Percentiles rank a stretch among this genome's conserved stretches.
phyloP scores from a whole-genome alignment of 2,797 vertebrate species.

The Chloroceryle inda region DNA sequence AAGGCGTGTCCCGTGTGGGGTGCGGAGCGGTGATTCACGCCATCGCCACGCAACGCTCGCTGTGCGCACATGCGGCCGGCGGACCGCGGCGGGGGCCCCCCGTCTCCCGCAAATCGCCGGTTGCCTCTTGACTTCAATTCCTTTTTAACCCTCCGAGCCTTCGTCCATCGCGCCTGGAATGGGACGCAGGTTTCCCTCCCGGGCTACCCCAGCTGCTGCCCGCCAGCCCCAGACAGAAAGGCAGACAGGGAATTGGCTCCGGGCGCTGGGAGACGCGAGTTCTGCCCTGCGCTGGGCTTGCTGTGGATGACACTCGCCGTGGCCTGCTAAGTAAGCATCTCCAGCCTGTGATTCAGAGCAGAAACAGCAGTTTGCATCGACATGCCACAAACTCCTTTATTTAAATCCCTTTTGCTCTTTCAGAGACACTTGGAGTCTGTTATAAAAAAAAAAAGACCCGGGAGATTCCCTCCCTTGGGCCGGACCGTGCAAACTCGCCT shows the following conservation, averaged over 20 bases:
- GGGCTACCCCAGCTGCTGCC: neutral
- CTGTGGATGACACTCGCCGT: neutral
- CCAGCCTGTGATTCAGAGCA: neutral
- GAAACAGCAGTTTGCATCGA: neutral
- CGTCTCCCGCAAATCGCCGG: neutral
- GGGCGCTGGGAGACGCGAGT: neutral
- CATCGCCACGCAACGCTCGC: constrained; percentile 23
- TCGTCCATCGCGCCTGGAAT: fast-evolving
- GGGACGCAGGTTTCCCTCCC: fast-evolving
- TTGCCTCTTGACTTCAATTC: neutral
- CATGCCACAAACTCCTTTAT: neutral
- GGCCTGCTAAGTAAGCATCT: neutral
- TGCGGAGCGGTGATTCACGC: constrained; percentile 76
- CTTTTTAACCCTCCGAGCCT: fast-evolving
- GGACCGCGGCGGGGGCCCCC: neutral
- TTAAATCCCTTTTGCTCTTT: neutral
- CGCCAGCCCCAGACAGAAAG: neutral
- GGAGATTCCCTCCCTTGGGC: constrained; percentile 15
- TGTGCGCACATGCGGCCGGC: neutral
- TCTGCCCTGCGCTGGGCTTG: neutral
- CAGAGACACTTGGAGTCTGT: neutral
- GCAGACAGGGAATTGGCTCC: constrained; percentile 27
- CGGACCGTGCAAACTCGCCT: neutral
- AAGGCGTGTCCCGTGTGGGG: constrained; percentile 76
- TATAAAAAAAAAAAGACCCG: neutral